These are phyloP conservation scores for Sitophilus oryzae DNA, from an alignment of 1,140 invertebrate genomes.

Conservation along the genomic window DNA sequence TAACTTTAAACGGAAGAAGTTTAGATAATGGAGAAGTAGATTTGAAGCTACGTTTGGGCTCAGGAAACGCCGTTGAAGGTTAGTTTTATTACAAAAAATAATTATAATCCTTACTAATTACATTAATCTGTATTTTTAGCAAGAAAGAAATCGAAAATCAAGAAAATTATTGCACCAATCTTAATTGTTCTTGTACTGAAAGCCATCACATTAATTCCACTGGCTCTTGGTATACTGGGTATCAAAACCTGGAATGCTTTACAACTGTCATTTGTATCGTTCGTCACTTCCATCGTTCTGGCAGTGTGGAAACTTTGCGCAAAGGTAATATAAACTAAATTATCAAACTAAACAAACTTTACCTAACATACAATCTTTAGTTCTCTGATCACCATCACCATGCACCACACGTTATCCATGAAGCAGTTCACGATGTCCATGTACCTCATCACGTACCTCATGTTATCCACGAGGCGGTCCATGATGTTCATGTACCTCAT, in stretches of 20 bases:
- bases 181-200: conserved; percentile 74
- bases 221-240: conserved; percentile 73
- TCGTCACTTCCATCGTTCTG: conserved; percentile 71
- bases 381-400: conserved; percentile 15
- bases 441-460: conserved; percentile 15
- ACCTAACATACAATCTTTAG: no score
- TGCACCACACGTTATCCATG: conserved; percentile 16
- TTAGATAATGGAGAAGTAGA: conserved; percentile 65
- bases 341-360: no score
- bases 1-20: conserved; percentile 69
- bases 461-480: conserved; percentile 15
- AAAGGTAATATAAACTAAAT: conserved; percentile 59
- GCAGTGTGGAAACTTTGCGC: conserved; percentile 80
- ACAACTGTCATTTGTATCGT: conserved; percentile 78
- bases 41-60: conserved; percentile 63
- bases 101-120: conserved; percentile 32
- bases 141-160: conserved; percentile 59
- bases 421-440: conserved; percentile 20
- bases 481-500: conserved; percentile 8
- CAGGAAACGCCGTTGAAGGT: conserved; percentile 51
- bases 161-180: conserved; percentile 76
- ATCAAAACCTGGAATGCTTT: conserved; percentile 80
- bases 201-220: conserved; percentile 73
- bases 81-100: background rate
- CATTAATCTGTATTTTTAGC: conserved; percentile 17